Evolutionary conservation across 2,888 invertebrate species (phyloP), one percentile per base, ranked within the genome.

Genomic region (Nezara viridula): DNA sequence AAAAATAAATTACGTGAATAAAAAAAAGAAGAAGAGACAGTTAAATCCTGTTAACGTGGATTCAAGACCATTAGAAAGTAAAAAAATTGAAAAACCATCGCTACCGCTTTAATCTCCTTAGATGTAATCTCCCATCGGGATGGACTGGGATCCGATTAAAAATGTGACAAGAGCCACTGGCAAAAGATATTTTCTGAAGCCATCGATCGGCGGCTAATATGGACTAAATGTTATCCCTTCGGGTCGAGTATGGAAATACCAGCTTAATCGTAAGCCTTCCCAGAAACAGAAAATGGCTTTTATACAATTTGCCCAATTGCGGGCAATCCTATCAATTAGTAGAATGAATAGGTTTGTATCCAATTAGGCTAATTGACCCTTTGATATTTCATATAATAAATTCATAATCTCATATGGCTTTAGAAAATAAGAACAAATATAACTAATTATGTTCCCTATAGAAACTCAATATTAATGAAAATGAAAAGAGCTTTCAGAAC

Each of bases 101-200:
- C 24, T 7, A 60, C 60, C 1, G 60, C 55, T 55, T 27, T 60
- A 60, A 60, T 60, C 60, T 60, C 60, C 60, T 60, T 60, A 60
- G 60, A 27, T 60, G n/a, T n/a, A n/a, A n/a, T n/a, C n/a, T n/a
- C n/a, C n/a, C n/a, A n/a, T n/a, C n/a, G n/a, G 2, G 27, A 60
- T 60, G 60, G 27, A 60, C 27, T 60, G 27, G 60, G 14, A 60
- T 60, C 60, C 60, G 60, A 60, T 60, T 60, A 60, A 60, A 60
- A 60, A 60, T 60, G 60, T 60, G 12, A 60, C 60, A 60, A 24
- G 9, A n/a, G 60, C 16, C 7, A 0, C 27, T 0, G 14, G 27
- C 3, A 60, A 60, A 60, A 60, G 60, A 60, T 60, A 60, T 60
- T 60, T 55, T 27, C 27, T 3, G 27, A 27, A 60, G 3, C 60